A percentile compares a stretch with the other conserved stretches of the same genome.
phyloP scores from a whole-genome alignment of 2,113 vertebrate genomes.

The Pogona vitticeps region DNA sequence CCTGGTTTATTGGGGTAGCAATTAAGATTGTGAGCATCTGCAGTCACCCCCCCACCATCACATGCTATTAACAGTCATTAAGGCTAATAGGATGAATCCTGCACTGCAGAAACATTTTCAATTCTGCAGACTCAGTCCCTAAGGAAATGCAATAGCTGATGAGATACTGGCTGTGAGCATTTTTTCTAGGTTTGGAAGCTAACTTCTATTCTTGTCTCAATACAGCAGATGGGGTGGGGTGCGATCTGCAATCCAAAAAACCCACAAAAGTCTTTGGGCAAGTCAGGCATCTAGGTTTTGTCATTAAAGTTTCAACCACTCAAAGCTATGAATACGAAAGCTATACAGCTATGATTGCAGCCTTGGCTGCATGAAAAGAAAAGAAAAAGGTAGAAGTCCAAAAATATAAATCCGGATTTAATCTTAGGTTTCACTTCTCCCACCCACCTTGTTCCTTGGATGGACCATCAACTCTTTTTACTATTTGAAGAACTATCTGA shows the following conservation, averaged over 20 bases:
- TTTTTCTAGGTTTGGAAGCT: constrained; percentile 11
- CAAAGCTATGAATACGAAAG: neutral
- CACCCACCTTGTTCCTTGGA: neutral
- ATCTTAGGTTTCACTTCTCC: neutral
- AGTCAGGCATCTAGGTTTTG: neutral
- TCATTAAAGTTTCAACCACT: neutral
- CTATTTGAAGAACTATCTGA: neutral
- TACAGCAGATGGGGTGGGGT: neutral
- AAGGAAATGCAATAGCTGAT: constrained; percentile 26
- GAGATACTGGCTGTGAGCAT: neutral
- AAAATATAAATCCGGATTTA: neutral
- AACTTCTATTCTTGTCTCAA: neutral
- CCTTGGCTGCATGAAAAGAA: neutral
- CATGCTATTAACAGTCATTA: constrained; percentile 36
- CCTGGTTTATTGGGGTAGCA: neutral
- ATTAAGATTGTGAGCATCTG: constrained; percentile 12
- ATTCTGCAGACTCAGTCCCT: constrained; percentile 32
- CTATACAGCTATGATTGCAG: neutral
- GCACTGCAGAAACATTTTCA: constrained; percentile 26
- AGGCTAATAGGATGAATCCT: constrained; percentile 22
- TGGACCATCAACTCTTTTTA: neutral
- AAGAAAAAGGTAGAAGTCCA: neutral
- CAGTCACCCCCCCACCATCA: neutral
- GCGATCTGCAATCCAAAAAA: neutral
- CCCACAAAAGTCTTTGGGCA: neutral